Conservation (phyloP, 2,888 invertebrate species). For the Hypena proboscidalis region DNA sequence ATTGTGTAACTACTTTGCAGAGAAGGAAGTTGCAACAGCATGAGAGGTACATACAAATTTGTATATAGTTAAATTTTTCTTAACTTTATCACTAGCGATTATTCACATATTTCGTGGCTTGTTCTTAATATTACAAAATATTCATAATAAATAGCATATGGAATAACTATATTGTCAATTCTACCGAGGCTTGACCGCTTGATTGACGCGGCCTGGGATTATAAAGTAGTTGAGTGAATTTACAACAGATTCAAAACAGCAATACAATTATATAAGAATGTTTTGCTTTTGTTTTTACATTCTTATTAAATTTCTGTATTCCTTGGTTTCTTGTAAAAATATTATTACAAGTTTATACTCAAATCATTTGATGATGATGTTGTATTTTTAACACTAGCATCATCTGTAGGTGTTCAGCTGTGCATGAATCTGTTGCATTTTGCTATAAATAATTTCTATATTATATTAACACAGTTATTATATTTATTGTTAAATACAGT, state of each 20-base stretch:
- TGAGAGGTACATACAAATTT: constrained; percentile 22
- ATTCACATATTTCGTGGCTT: constrained; percentile 64
- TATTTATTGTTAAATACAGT: constrained; percentile 72
- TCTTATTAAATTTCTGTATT: background rate
- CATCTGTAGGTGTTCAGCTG: constrained; percentile 9
- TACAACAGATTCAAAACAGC: constrained; percentile 61
- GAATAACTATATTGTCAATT: constrained; percentile 81
- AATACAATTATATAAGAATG: background rate
- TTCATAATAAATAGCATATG: constrained; percentile 66
- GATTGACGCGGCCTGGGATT: constrained; percentile 51
- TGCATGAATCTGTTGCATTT: constrained; percentile 58
- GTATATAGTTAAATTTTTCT: constrained; percentile 21
- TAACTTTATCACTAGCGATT: constrained; percentile 60
- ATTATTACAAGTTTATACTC: background rate
- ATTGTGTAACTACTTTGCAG: constrained; percentile 8
- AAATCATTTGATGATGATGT: background rate
- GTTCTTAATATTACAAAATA: constrained; percentile 67
- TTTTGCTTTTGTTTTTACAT: background rate
- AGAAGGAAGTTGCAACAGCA: constrained; percentile 13
- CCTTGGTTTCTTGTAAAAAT: background rate
- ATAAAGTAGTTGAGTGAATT: constrained; percentile 49
- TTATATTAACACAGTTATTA: constrained; percentile 58
- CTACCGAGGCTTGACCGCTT: constrained; percentile 68
- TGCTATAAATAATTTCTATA: constrained; percentile 57
- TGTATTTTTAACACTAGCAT: background rate